Evolutionary conservation across 2,797 vertebrate genomes (phyloP), one percentile per base, ranked within the genome.

Genomic region (Gymnopithys bicolor): DNA sequence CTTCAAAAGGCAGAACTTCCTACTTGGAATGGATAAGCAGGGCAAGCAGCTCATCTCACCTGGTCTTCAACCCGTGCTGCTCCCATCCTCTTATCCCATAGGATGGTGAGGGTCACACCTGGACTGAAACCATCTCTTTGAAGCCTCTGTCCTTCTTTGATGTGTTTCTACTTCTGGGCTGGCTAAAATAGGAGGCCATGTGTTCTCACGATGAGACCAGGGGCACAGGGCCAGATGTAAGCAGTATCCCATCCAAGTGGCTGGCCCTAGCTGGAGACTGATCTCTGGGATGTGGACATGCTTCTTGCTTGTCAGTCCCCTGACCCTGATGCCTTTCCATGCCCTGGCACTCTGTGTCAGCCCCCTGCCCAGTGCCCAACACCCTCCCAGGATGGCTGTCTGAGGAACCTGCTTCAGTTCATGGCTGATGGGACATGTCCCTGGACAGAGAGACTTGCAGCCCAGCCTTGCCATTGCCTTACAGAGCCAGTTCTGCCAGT

Each of bases 391-490:
- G 14, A 46, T 28, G 49, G 41, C 53, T 4, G 3, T 23, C 21
- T 30, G 13, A 35, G 24, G 37, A 37, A 71, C 45, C 46, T 27
- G 18, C 58, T 60, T 21, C 76, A 49, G 55, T 3, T 48, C 11
- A 2, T 10, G 64, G 30, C 0, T 17, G 62, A n/a, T 60, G 85
- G 73, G 55, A 46, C 41, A 49, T 68, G 87, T 91, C 75, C 58
- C 63, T 1, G 2, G 23, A 15, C 3, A 2, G 45, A 39, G 51
- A 52, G 23, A 15, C n/a, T 28, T 37, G 2, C 64, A 81, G 71
- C 74, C 46, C 76, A 77, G 71, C 55, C 93, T 96, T 60, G 87
- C 85, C 89, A 82, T 43, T 53, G 55, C 94, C 76, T 85, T 23
- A 51, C 15, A 2, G 78, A 95, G 87, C 64, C 82, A 75, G 62